Evolutionary conservation across 92 coral and sea anemone genomes (phyloP).

Genomic region (Zoanthus solanderi): DNA sequence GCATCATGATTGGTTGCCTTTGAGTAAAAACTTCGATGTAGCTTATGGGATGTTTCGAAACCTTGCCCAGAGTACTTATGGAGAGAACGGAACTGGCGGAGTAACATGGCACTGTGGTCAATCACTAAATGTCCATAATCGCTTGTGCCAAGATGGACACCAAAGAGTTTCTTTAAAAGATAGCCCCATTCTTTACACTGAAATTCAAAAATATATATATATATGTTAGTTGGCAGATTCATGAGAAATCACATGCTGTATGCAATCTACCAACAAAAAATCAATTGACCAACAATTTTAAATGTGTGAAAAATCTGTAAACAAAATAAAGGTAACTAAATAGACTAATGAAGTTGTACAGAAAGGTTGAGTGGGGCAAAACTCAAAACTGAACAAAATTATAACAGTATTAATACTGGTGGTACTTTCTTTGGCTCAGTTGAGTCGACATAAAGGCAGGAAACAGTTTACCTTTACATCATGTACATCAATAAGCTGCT

Average conservation of each 20-base stretch:
- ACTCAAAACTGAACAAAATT: neutral
- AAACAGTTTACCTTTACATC: neutral
- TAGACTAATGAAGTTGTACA: neutral
- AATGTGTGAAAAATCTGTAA: too few relatives aligned
- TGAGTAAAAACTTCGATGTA: slow-evolving; percentile 60
- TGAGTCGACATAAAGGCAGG: neutral
- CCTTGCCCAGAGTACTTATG: slow-evolving; percentile 68
- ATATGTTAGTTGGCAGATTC: neutral
- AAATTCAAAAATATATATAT: too few relatives aligned
- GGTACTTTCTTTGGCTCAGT: neutral
- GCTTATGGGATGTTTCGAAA: slow-evolving; percentile 65
- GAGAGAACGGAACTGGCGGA: slow-evolving; percentile 43
- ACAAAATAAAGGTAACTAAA: too few relatives aligned
- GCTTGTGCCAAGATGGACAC: slow-evolving; percentile 53
- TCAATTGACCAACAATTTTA: too few relatives aligned
- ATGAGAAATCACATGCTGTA: neutral
- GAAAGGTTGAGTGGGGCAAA: neutral
- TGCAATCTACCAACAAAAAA: neutral
- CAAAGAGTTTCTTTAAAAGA: slow-evolving; percentile 56
- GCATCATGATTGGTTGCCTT: slow-evolving; percentile 67
- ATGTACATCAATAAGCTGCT: neutral
- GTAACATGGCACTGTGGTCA: slow-evolving; percentile 54
- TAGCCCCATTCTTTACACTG: slow-evolving; percentile 60
- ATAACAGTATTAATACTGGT: too few relatives aligned
- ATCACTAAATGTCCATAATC: slow-evolving; percentile 60